phyloP scores from a whole-genome alignment of 2,888 invertebrate species.

The Schizotus pectinicornis region DNA sequence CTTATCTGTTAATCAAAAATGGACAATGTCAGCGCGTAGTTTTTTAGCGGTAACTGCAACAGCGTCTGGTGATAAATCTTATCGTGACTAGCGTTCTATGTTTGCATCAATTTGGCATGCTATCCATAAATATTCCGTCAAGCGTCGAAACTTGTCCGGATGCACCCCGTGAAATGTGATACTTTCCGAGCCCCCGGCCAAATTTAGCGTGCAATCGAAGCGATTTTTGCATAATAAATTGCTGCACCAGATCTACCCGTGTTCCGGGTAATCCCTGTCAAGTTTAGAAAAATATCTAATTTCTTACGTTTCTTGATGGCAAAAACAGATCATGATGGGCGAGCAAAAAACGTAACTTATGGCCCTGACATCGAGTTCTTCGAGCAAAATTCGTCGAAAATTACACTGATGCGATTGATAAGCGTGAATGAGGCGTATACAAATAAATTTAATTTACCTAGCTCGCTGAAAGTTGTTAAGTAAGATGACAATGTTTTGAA shows the following conservation, averaged over 20 bases:
- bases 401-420: slow-evolving; percentile 4
- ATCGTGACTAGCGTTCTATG: no score
- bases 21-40: no score
- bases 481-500: slow-evolving; percentile 48
- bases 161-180: slow-evolving; percentile 8
- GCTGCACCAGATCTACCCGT: slow-evolving; percentile 5
- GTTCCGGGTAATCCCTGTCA: slow-evolving; percentile 14
- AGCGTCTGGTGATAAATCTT: no score
- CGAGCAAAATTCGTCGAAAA: slow-evolving; percentile 1
- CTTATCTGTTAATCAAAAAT: no score
- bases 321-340: slow-evolving; percentile 20
- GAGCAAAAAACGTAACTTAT: neutral
- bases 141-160: neutral
- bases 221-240: slow-evolving; percentile 15
- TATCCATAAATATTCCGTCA: neutral
- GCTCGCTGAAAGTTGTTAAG: slow-evolving; percentile 35
- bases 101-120: no score
- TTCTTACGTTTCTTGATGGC: slow-evolving; percentile 21
- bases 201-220: slow-evolving; percentile 9
- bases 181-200: slow-evolving; percentile 2
- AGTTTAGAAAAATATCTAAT: slow-evolving; percentile 19
- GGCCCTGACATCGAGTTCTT: neutral
- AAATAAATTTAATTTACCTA: slow-evolving; percentile 32
- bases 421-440: no score
- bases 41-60: no score